Percentiles rank a stretch among this genome's conserved stretches.
Evolutionary conservation across 2,888 invertebrate species (phyloP).

Genomic region (Diabrotica balteata): DNA sequence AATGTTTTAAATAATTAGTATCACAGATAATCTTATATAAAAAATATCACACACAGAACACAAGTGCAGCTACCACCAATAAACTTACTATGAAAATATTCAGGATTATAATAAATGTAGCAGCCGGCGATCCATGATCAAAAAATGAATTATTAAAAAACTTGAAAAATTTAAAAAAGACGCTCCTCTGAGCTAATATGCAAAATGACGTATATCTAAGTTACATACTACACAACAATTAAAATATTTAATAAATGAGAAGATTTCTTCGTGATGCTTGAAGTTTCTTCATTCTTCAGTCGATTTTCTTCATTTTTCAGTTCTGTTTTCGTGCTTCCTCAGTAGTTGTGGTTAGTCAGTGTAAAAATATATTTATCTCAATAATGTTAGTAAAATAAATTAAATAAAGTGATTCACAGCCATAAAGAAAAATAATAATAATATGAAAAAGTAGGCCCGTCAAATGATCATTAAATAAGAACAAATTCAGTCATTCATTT

Average conservation of each 20-base stretch:
- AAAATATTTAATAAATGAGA: neutral
- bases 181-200: neutral
- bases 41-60: too few relatives aligned
- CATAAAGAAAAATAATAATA: neutral
- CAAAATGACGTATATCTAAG: neutral
- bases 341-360: neutral
- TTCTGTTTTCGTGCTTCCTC: neutral
- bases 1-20: too few relatives aligned
- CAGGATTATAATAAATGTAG: too few relatives aligned
- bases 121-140: too few relatives aligned
- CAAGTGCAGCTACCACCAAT: too few relatives aligned
- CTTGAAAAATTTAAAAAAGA: too few relatives aligned
- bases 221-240: neutral
- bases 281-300: neutral
- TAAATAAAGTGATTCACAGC: slow-evolving; percentile 1
- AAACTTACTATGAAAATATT: too few relatives aligned
- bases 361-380: neutral
- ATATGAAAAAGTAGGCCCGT: neutral
- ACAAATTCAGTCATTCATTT: neutral
- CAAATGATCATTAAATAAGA: neutral
- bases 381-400: neutral
- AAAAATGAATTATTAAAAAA: too few relatives aligned
- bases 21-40: too few relatives aligned
- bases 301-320: slow-evolving; percentile 4
- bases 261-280: neutral